Evolutionary conservation across 2,888 invertebrate genomes (phyloP), one percentile per base, ranked within the genome.

Genomic region (Macrosiphum euphorbiae): DNA sequence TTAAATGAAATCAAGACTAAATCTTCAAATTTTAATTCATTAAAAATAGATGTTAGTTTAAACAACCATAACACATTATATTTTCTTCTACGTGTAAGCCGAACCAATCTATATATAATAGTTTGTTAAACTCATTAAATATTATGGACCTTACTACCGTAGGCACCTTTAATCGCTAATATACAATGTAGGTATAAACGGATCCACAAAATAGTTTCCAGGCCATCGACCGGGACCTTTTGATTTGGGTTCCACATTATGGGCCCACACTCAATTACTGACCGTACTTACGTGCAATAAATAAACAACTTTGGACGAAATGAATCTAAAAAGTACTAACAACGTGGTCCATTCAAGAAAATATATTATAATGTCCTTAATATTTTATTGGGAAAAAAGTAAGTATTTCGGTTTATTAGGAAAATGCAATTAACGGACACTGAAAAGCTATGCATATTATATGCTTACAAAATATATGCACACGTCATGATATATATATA

Each of bases 61-160:
- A 78, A 78, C 20, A 78, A 78, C 35, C 20, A 78, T 78, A 20
- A 1, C 78, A 35, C 78, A 78, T 78, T 78, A 78, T 78, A 78
- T 35, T 78, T 78, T 78, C 78, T 78, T 35, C 20, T 78, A 35
- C 78, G 8, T 11, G 78, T 78, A 35, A 78, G 35, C n/a, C 20
- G 35, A 20, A 41, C 7, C n/a, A n/a, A 20, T 78, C 67, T 78
- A 20, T 35, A 35, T 78, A 20, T 78, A 35, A 78, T 35, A 78
- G 67, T 35, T 78, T 35, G 35, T 20, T 78, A n/a, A 87, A 47
- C n/a, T 87, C 50, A 50, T 87, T 87, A 87, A 87, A 87, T 87
- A 87, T 87, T 87, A 87, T 87, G 28, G n/a, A 50, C n/a, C 50
- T 28, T 28, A n/a, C n/a, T n/a, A n/a, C n/a, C n/a, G n/a, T n/a